Conservation (phyloP, 1,140 invertebrate genomes). For the Rhagoletis pomonella region DNA sequence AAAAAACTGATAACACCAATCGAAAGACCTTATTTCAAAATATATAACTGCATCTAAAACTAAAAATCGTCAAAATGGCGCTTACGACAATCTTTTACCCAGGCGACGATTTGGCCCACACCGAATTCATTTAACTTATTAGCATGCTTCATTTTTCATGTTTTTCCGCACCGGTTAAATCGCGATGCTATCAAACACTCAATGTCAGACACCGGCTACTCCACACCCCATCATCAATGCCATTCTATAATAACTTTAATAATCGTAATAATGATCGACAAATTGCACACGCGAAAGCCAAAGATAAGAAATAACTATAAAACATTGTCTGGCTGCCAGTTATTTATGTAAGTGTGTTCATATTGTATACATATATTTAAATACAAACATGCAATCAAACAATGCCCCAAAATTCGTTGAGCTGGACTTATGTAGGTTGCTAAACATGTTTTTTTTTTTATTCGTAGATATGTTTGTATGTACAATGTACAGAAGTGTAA, state of each 20-base stretch:
- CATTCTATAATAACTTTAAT: not conserved
- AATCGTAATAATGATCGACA: not conserved
- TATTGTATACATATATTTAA: no score
- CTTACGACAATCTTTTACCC: no score
- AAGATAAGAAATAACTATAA: not conserved
- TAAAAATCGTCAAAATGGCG: no score
- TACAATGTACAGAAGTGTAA: no score
- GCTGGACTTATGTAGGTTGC: conserved; percentile 6
- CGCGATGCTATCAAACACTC: not conserved
- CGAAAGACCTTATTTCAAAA: no score
- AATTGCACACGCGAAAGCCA: not conserved
- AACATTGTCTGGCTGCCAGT: not conserved
- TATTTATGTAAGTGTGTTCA: not conserved
- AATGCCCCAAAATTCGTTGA: not conserved
- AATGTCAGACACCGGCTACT: not conserved
- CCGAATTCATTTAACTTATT: no score
- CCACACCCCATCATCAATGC: not conserved
- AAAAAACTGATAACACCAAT: no score
- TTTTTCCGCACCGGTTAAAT: not conserved
- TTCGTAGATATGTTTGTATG: no score
- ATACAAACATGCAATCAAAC: not conserved
- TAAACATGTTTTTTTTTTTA: not conserved
- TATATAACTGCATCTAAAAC: no score
- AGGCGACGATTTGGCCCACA: no score
- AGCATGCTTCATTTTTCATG: no score